Conservation (phyloP, 2,888 invertebrate species). For the Machimus rusticus region DNA sequence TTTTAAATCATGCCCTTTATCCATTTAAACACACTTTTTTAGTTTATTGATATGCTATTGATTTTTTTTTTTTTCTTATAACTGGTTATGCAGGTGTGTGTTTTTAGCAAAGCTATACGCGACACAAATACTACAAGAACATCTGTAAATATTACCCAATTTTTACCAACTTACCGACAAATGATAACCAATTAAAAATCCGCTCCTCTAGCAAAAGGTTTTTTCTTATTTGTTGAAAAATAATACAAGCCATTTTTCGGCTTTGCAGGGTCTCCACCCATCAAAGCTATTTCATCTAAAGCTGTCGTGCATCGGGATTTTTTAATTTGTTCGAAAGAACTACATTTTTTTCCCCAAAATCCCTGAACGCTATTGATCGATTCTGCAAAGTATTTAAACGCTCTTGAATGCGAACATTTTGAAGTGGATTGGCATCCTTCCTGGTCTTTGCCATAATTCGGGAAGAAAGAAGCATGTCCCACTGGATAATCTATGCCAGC, state of each 20-base stretch:
- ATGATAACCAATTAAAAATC: background rate
- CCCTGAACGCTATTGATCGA: constrained; percentile 52
- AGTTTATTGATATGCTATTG: too few relatives aligned
- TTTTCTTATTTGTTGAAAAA: background rate
- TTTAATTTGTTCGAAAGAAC: background rate
- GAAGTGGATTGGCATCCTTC: constrained; percentile 50
- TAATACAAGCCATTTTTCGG: constrained; percentile 2
- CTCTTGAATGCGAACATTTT: constrained; percentile 44
- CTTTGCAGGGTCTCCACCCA: constrained; percentile 43
- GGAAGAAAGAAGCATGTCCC: constrained; percentile 52
- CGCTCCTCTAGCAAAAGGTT: background rate
- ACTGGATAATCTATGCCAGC: constrained; percentile 49
- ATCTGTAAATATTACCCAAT: too few relatives aligned
- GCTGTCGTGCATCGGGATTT: background rate
- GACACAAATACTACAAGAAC: too few relatives aligned
- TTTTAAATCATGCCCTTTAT: background rate
- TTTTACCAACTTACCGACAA: too few relatives aligned
- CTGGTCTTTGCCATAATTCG: constrained; percentile 52
- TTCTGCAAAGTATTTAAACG: constrained; percentile 45
- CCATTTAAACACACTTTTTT: background rate
- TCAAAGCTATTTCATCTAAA: background rate
- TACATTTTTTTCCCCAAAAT: constrained; percentile 35
- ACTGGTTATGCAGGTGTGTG: too few relatives aligned
- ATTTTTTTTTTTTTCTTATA: too few relatives aligned
- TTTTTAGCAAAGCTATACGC: too few relatives aligned